These are phyloP conservation scores for Panthera leo DNA, from an alignment of 2,113 vertebrate species.

Conservation along the genomic window DNA sequence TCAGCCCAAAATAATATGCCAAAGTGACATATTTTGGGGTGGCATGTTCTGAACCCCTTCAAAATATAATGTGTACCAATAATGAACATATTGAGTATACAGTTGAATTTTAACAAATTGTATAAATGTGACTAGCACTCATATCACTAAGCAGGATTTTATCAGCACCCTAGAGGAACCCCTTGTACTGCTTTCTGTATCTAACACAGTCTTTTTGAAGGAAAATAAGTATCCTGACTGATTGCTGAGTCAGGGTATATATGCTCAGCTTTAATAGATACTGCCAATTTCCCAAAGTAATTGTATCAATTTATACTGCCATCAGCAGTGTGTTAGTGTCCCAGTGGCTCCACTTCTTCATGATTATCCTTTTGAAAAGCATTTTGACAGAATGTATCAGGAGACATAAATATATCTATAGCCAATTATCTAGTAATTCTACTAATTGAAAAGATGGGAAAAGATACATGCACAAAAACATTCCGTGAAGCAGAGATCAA, in stretches of 20 bases:
- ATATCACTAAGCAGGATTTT: background rate
- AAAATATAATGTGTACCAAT: background rate
- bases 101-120: background rate
- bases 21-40: background rate
- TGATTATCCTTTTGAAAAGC: slow-evolving; percentile 35
- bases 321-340: background rate
- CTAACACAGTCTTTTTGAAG: background rate
- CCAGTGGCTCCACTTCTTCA: background rate
- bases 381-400: slow-evolving; percentile 35
- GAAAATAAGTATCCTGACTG: background rate
- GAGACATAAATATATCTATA: background rate
- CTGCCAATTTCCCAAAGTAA: background rate
- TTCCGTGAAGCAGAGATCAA: background rate
- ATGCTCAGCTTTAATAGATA: background rate
- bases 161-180: background rate
- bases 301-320: background rate
- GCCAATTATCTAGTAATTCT: slow-evolving; percentile 6
- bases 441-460: background rate
- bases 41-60: background rate
- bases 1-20: background rate
- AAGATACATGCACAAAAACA: background rate
- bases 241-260: background rate
- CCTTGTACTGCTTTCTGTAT: background rate
- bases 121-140: background rate
- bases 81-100: background rate